Evolutionary conservation across 1,140 invertebrate species (phyloP).

Genomic region (Manduca sexta): DNA sequence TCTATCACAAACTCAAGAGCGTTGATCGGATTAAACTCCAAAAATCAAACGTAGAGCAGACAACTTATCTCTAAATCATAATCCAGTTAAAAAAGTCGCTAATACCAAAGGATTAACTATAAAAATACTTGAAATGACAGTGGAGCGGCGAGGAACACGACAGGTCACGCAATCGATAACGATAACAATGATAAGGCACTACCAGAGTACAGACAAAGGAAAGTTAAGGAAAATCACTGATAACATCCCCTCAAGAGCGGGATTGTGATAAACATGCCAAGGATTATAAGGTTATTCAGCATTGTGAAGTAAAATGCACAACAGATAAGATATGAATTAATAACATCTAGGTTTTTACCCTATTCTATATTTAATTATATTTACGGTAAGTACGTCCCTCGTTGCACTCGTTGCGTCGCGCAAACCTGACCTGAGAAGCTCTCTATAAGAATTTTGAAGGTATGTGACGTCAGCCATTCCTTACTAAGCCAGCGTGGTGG

Average conservation of each 20-base stretch:
- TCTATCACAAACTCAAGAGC: no score
- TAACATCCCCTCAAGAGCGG: conserved; percentile 14
- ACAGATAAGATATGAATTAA: no score
- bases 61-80: no score
- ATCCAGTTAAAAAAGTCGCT: neutral
- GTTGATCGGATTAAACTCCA: no score
- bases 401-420: neutral
- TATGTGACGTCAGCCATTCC: no score
- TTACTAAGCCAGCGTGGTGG: no score
- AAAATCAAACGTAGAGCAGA: no score
- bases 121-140: neutral
- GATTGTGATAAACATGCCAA: neutral
- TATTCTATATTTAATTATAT: no score
- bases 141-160: conserved; percentile 13
- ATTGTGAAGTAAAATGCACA: no score
- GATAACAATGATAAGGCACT: conserved; percentile 28
- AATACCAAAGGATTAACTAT: neutral
- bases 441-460: no score
- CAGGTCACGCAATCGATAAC: conserved; percentile 43
- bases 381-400: no score
- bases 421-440: neutral
- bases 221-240: conserved; percentile 39
- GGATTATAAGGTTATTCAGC: neutral
- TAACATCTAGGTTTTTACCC: no score
- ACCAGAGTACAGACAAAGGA: conserved; percentile 38